A percentile compares a stretch with the other conserved stretches of the same genome.
These are phyloP conservation scores for Chiloscyllium plagiosum DNA, from an alignment of 2,113 vertebrate species.

Conservation along the genomic window DNA sequence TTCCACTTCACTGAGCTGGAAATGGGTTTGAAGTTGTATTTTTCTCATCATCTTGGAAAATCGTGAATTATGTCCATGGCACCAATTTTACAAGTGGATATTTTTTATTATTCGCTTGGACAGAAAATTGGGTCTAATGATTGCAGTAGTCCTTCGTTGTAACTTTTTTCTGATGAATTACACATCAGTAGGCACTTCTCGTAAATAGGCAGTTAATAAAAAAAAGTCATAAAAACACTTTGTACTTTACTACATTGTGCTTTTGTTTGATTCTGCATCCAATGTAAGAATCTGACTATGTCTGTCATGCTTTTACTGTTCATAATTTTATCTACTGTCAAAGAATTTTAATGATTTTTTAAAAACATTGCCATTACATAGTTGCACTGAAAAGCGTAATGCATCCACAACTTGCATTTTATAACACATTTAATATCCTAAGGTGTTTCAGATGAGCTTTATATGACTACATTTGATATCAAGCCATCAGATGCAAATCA, in stretches of 20 bases:
- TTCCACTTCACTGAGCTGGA: slow-evolving; percentile 66
- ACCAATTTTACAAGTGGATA: slow-evolving; percentile 2
- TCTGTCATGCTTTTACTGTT: background rate
- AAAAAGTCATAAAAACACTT: background rate
- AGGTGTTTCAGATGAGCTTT: background rate
- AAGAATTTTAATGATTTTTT: background rate
- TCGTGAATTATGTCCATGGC: slow-evolving; percentile 6
- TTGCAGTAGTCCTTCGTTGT: background rate
- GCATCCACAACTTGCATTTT: background rate
- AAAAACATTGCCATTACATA: background rate
- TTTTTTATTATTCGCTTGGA: background rate
- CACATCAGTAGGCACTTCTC: background rate
- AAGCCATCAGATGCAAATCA: background rate
- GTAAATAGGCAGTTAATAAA: background rate
- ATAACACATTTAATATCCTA: background rate
- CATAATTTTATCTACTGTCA: background rate
- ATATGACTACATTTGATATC: background rate
- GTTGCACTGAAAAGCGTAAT: background rate
- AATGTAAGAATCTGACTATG: background rate
- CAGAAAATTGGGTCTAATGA: background rate
- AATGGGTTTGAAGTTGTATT: slow-evolving; percentile 52
- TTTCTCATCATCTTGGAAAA: slow-evolving; percentile 23
- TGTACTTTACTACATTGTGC: background rate
- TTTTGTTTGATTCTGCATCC: background rate
- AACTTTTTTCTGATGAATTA: background rate